These are phyloP conservation scores for Ploceus nigricollis DNA, from an alignment of 2,113 vertebrate species.

Conservation along the genomic window DNA sequence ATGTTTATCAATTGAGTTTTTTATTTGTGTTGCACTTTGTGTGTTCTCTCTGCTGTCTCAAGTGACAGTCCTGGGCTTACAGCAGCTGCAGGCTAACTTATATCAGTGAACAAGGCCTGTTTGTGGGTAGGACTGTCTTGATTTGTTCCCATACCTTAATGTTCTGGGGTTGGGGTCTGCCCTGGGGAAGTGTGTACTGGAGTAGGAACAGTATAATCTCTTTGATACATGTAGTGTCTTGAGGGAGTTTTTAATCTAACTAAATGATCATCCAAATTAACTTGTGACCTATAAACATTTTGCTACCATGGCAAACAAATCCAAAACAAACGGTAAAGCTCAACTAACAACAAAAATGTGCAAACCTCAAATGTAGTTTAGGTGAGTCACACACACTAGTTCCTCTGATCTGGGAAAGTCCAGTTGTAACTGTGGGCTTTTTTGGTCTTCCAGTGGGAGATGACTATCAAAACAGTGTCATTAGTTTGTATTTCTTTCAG, in stretches of 20 bases:
- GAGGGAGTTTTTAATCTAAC: background rate
- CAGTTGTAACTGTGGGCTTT: background rate
- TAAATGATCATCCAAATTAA: background rate
- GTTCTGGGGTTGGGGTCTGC: background rate
- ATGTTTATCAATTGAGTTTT: background rate
- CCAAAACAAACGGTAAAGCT: background rate
- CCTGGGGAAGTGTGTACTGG: background rate
- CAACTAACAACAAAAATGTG: background rate
- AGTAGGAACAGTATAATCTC: background rate
- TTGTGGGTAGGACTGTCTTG: background rate
- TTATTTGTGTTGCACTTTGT: background rate
- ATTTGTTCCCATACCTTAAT: background rate
- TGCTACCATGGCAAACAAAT: background rate
- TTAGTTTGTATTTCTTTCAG: conserved; percentile 15
- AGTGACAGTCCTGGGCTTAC: background rate
- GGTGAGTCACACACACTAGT: background rate
- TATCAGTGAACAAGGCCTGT: background rate
- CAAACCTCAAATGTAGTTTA: background rate
- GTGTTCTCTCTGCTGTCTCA: background rate
- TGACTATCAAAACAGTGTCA: background rate
- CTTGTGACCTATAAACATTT: background rate
- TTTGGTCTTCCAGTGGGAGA: background rate
- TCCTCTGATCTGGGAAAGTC: conserved; percentile 5
- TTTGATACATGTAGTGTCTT: background rate
- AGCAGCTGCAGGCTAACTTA: background rate